Evolutionary conservation across 2,888 invertebrate species (phyloP), one percentile per base, ranked within the genome.

Genomic region (Tenthredo distinguenda): DNA sequence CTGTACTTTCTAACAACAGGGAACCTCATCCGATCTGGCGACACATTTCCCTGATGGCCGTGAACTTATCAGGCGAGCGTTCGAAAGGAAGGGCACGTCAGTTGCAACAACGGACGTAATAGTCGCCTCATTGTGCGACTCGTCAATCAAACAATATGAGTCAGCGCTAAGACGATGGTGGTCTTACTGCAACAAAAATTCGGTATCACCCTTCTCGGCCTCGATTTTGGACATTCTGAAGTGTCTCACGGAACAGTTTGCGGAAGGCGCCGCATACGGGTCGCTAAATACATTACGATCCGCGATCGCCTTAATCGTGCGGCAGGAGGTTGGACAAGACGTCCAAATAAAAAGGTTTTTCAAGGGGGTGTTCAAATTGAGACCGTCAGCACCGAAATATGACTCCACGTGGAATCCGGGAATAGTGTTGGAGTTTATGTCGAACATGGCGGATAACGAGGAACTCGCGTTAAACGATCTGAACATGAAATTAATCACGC

Each of bases 351-450:
- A 87, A 77, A 71, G 89, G 43, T 90, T 89, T 86, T 84, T 90
- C 47, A 90, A 86, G 83, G 89, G 88, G 3, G 85, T 89, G 0
- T 86, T 85, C 7, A 87, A 86, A 26, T 55, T 89, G 62, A 87
- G 86, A 79, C 90, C 86, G 84, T 12, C 18, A 10, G 5, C 12
- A 6, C 72, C 86, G n/a, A 87, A 84, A 85, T 89, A 91, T 83
- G 86, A 89, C 26, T 37, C 55, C 10, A 89, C 87, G 0, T 91
- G 91, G 91, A 88, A 92, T 84, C 89, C 90, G 1, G 9, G 62
- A 15, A 62, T 86, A 15, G 88, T 72, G 2, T 72, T 72, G 72
- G 40, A 31, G 9, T 40, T 31, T 12, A 2, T 72, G 9, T 12
- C 34, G 7, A 34, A 18, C 31, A 15, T 37, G 18, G 10, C 18